Percentiles rank a stretch among this genome's conserved stretches.
These are phyloP conservation scores for Nannospalax galili DNA, from an alignment of 2,113 vertebrate genomes.

Conservation along the genomic window DNA sequence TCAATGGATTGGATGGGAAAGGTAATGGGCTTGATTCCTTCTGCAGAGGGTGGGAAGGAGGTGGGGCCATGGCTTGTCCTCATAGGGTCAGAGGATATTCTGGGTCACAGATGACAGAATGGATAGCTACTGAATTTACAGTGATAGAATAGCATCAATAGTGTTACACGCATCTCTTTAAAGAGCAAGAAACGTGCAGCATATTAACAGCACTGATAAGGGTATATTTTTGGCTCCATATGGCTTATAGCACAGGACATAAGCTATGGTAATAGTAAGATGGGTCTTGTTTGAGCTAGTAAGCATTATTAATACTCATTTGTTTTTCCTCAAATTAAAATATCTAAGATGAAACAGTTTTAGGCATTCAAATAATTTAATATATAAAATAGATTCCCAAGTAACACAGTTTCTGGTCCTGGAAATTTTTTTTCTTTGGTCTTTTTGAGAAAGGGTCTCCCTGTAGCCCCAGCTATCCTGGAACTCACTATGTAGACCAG, in stretches of 20 bases:
- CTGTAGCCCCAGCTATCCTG: too few relatives aligned
- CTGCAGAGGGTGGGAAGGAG: too few relatives aligned
- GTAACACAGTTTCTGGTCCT: not conserved
- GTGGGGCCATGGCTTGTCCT: too few relatives aligned
- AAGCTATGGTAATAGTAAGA: not conserved
- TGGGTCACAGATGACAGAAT: not conserved
- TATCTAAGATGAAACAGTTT: not conserved
- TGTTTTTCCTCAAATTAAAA: not conserved
- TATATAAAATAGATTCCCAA: not conserved
- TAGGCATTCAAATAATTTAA: not conserved
- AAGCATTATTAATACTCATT: not conserved
- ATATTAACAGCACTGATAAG: not conserved
- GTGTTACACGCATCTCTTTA: too few relatives aligned
- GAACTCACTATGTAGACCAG: too few relatives aligned
- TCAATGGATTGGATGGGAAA: too few relatives aligned
- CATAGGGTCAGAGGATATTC: too few relatives aligned
- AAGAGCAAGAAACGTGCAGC: too few relatives aligned
- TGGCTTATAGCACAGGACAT: not conserved
- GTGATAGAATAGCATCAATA: not conserved
- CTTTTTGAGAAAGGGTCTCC: too few relatives aligned
- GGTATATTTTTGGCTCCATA: not conserved
- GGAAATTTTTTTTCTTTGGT: too few relatives aligned
- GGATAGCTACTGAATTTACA: accelerated
- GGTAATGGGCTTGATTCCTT: too few relatives aligned
- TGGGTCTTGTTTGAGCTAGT: not conserved